phyloP scores from a whole-genome alignment of 2,797 vertebrate genomes.

The Coregonus sp. region DNA sequence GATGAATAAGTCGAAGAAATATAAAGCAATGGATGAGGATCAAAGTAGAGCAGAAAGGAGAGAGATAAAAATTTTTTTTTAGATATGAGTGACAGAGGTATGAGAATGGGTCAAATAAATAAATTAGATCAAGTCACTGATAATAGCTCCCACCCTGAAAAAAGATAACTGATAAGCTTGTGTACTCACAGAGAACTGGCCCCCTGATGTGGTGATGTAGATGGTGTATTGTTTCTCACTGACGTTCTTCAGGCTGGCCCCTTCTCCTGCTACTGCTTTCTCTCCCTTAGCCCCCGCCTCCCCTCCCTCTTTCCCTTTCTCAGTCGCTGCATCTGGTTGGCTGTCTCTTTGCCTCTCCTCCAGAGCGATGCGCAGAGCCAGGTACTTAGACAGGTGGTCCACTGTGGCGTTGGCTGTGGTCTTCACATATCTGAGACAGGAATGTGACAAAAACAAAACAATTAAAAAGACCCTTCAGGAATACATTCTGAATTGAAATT shows the following conservation, averaged over 20 bases:
- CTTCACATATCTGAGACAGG: constrained; percentile 82
- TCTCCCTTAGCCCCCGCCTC: constrained; percentile 40
- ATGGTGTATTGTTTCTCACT: constrained; percentile 94
- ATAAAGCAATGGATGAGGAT: background rate
- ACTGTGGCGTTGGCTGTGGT: constrained; percentile 90
- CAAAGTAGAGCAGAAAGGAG: background rate
- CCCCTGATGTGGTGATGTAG: constrained; percentile 83
- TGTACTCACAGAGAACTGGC: constrained; percentile 81
- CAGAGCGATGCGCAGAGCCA: constrained; percentile 87
- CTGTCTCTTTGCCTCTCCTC: constrained; percentile 74
- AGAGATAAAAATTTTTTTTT: no score
- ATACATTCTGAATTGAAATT: background rate
- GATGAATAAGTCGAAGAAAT: background rate
- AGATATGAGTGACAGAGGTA: background rate
- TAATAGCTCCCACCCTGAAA: background rate
- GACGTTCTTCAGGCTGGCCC: constrained; percentile 73
- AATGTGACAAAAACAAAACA: background rate
- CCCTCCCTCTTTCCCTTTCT: constrained; percentile 45
- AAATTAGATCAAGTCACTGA: background rate
- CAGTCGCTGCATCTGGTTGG: constrained; percentile 41
- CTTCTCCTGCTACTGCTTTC: constrained; percentile 50
- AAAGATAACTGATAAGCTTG: background rate
- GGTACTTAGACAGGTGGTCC: constrained; percentile 90
- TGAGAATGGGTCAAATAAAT: background rate
- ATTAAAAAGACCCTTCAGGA: background rate